Percentiles rank a stretch among this genome's conserved stretches.
These are phyloP conservation scores for Athene noctua DNA, from an alignment of 2,113 vertebrate genomes.

Conservation along the genomic window DNA sequence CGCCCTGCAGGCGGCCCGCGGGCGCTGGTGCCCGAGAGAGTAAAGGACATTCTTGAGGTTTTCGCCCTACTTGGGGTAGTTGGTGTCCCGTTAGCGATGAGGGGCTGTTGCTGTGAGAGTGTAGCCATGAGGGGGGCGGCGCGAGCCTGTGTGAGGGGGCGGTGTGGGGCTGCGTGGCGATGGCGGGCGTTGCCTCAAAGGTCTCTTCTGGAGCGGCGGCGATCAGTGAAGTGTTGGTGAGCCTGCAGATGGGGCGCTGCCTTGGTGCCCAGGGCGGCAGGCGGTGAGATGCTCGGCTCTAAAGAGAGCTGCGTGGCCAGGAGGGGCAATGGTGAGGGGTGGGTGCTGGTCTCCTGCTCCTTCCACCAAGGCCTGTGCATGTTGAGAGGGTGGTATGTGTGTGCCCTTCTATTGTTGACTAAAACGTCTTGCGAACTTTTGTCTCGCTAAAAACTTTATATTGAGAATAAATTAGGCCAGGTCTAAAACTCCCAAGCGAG, in stretches of 20 bases:
- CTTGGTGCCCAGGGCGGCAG: accelerated
- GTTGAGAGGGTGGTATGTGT: accelerated
- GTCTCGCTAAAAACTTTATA: no score
- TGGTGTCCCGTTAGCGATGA: accelerated
- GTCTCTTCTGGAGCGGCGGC: accelerated
- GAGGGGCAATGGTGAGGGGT: accelerated
- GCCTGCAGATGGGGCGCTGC: accelerated
- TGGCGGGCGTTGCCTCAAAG: accelerated
- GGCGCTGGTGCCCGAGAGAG: no score
- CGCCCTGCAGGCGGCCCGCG: no score
- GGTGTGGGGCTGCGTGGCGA: accelerated
- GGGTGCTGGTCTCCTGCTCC: no score
- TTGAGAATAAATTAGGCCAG: no score
- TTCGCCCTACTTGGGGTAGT: accelerated
- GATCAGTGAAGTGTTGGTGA: no score
- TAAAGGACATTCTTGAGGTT: no score
- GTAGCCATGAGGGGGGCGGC: accelerated
- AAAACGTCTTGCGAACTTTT: no score
- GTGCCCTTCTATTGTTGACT: accelerated
- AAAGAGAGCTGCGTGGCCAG: neutral
- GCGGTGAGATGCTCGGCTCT: neutral
- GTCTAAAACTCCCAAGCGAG: no score
- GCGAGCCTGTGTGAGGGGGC: accelerated
- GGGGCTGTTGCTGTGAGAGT: accelerated
- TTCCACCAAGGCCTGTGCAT: accelerated